Conservation (phyloP, 2,888 invertebrate genomes). For the Coelopa pilipes region DNA sequence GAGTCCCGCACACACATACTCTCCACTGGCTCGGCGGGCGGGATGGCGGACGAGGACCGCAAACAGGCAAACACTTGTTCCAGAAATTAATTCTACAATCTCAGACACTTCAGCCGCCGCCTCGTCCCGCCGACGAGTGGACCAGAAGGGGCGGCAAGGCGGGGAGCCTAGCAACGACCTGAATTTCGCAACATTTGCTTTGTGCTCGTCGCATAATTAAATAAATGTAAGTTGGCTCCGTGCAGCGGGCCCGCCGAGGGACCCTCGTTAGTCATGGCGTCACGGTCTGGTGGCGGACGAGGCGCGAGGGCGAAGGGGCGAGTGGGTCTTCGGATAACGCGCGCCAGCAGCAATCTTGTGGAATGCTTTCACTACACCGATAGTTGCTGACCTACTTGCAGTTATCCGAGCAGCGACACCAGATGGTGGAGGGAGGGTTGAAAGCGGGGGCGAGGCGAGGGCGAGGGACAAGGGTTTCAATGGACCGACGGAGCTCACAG, state of each 20-base stretch:
- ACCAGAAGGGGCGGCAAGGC: too few species aligned
- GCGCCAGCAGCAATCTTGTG: not conserved
- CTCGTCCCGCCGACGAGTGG: too few species aligned
- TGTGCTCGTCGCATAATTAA: slow-evolving; percentile 16
- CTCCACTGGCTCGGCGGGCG: too few species aligned
- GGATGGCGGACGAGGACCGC: not conserved
- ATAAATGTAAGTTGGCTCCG: slow-evolving; percentile 9
- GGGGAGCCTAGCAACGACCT: not conserved
- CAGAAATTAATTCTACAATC: slow-evolving; percentile 9
- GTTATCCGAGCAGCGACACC: not conserved
- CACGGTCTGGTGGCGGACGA: too few species aligned
- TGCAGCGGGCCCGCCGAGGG: too few species aligned
- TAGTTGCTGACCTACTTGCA: slow-evolving; percentile 19
- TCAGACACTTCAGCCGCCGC: not conserved
- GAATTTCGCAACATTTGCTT: slow-evolving; percentile 10
- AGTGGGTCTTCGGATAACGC: not conserved
- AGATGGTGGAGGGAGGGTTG: not conserved
- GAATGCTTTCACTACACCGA: slow-evolving; percentile 14
- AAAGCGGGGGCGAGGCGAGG: too few species aligned
- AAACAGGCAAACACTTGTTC: slow-evolving; percentile 12
- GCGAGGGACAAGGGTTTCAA: too few species aligned
- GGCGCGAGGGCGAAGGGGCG: not conserved
- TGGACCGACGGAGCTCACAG: too few species aligned
- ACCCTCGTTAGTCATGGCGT: too few species aligned
- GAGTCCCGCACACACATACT: too few species aligned